Conservation (phyloP, 30 jellyfish, hydroid and myxozoan genomes). For the Clytia hemisphaerica region DNA sequence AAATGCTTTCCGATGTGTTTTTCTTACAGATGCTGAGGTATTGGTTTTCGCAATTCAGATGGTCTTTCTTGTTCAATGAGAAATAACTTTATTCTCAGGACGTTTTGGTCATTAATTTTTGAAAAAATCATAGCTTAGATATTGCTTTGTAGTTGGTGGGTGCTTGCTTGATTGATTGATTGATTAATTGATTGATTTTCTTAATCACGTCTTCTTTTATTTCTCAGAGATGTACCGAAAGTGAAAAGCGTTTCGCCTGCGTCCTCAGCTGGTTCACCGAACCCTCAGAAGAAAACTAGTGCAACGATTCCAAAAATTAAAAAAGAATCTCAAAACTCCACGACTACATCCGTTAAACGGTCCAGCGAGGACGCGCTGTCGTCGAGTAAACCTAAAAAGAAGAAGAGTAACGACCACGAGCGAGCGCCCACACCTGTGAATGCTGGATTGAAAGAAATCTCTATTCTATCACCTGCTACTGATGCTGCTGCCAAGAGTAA, state of each 20-base stretch:
- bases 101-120: too few species aligned
- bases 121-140: too few species aligned
- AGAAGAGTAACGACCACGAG: constrained; percentile 43
- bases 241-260: neutral
- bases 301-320: constrained; percentile 40
- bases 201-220: too few species aligned
- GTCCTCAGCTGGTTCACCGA: constrained; percentile 26
- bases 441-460: constrained; percentile 45
- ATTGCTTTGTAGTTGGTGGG: too few species aligned
- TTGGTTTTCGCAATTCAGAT: too few species aligned
- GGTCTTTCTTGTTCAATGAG: too few species aligned
- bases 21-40: too few species aligned
- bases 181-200: too few species aligned
- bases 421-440: constrained; percentile 27
- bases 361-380: constrained; percentile 43
- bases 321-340: constrained; percentile 25
- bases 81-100: too few species aligned
- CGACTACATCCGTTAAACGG: constrained; percentile 36
- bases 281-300: constrained; percentile 3
- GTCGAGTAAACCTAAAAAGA: constrained; percentile 62
- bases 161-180: too few species aligned
- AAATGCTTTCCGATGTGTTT: too few species aligned
- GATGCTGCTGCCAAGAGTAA: constrained; percentile 27
- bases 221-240: too few species aligned
- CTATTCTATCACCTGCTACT: constrained; percentile 57